These are phyloP conservation scores for Rhingia campestris DNA, from an alignment of 2,888 invertebrate species.

Conservation along the genomic window DNA sequence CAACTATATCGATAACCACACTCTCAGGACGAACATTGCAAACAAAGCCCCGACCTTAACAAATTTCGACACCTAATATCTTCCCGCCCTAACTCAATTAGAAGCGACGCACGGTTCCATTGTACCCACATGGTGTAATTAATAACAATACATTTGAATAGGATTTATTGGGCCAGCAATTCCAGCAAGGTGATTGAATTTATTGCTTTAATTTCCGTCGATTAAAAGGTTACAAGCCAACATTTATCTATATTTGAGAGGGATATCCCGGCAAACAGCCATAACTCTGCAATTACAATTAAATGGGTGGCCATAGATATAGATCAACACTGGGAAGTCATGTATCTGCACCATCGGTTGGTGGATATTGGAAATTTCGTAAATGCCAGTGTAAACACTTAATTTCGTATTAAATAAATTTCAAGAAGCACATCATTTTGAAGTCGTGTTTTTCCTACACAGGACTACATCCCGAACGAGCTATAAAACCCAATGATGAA, in stretches of 20 bases:
- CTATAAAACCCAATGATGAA: not conserved
- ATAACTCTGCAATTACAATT: constrained; percentile 50
- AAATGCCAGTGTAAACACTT: not conserved
- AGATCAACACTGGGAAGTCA: not conserved
- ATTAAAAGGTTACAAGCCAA: constrained; percentile 54
- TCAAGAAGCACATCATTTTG: not conserved
- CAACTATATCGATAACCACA: no score
- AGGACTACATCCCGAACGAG: not conserved
- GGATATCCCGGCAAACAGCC: constrained; percentile 44
- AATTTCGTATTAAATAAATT: not conserved
- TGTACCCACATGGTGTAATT: constrained; percentile 11
- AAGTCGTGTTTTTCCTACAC: not conserved
- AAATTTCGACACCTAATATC: no score
- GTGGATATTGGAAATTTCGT: not conserved
- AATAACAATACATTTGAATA: constrained; percentile 57
- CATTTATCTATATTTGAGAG: constrained; percentile 32
- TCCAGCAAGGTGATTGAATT: constrained; percentile 62
- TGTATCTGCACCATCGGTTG: not conserved
- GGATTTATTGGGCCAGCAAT: constrained; percentile 56
- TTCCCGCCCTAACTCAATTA: no score
- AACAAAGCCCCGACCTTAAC: no score
- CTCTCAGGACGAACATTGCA: no score
- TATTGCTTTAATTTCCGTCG: constrained; percentile 70
- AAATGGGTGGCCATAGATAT: constrained; percentile 29
- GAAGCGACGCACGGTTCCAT: not conserved